Evolutionary conservation across 1,140 invertebrate species (phyloP).

Genomic region (Tetragonula clypearis): DNA sequence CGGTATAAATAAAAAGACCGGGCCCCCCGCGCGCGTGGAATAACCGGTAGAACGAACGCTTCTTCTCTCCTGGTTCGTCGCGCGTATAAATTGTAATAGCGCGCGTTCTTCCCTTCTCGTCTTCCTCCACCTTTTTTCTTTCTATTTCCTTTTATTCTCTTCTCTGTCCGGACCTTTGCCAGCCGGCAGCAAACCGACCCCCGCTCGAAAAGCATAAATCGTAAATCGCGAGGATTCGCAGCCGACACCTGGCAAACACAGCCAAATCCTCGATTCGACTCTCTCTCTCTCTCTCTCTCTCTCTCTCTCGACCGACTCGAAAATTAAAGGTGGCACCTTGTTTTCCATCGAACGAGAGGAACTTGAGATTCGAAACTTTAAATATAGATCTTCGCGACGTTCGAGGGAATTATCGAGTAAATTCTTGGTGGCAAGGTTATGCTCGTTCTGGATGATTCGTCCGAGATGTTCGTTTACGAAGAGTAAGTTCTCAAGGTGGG

Average conservation of each 20-base stretch:
- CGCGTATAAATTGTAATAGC: constrained; percentile 61
- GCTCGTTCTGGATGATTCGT: background rate
- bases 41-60: constrained; percentile 42
- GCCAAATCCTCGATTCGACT: constrained; percentile 38
- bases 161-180: background rate
- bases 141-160: background rate
- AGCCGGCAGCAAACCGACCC: constrained; percentile 14
- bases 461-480: background rate
- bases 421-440: background rate
- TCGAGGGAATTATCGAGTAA: background rate
- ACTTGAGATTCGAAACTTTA: background rate
- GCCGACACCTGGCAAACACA: background rate
- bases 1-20: constrained; percentile 55
- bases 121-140: background rate
- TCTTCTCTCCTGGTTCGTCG: background rate
- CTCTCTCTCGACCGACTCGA: constrained; percentile 27
- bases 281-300: constrained; percentile 41
- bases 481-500: background rate
- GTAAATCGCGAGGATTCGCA: constrained; percentile 46
- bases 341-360: background rate
- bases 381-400: constrained; percentile 36
- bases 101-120: constrained; percentile 6
- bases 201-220: constrained; percentile 55
- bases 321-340: constrained; percentile 21
- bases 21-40: constrained; percentile 17